Evolutionary conservation across 2,888 invertebrate genomes (phyloP), one percentile per base, ranked within the genome.

Genomic region (Onchidella celtica): DNA sequence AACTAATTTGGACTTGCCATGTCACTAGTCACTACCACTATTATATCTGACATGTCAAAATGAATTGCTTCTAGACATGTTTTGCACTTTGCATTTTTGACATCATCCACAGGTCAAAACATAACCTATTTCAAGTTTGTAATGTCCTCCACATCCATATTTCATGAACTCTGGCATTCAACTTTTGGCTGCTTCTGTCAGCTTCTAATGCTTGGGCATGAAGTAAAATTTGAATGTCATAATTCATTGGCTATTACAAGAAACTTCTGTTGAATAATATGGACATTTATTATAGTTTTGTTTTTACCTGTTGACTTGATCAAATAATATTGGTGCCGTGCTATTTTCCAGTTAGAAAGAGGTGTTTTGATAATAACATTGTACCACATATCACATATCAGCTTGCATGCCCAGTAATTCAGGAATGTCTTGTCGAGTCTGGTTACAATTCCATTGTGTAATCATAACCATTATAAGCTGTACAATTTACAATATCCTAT

Each of bases 321-420:
- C 61, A 74, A 74, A 36, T 3, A 66, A 55, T 55, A 57, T 57
- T 24, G 9, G 36, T 68, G 77, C 68, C 34, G 68, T 68, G 68
- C 77, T 77, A 6, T n/a, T 68, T 9, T 57, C 68, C 68, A 68
- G 55, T 57, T 68, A 63, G 57, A 66, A 14, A n/a, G 65, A n/a
- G 6, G 32, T 47, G 29, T 65, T 29, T 61, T 47, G 27, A 68
- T 57, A 66, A 66, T 66, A 76, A 65, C 65, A 65, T 47, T 76
- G 47, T 76, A 76, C 38, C 14, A 78, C 79, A 47, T 76, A 76
- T 59, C 14, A 78, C 79, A 79, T 79, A 79, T 79, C 79, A 79
- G 47, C 79, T 40, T 79, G 79, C 79, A 79, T 79, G 79, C 79
- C 57, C 77, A 66, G 68, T 77, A 66, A 68, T 66, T 68, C 68